Evolutionary conservation across 2,113 vertebrate species (phyloP), one percentile per base, ranked within the genome.

Genomic region (Maccullochella peelii): DNA sequence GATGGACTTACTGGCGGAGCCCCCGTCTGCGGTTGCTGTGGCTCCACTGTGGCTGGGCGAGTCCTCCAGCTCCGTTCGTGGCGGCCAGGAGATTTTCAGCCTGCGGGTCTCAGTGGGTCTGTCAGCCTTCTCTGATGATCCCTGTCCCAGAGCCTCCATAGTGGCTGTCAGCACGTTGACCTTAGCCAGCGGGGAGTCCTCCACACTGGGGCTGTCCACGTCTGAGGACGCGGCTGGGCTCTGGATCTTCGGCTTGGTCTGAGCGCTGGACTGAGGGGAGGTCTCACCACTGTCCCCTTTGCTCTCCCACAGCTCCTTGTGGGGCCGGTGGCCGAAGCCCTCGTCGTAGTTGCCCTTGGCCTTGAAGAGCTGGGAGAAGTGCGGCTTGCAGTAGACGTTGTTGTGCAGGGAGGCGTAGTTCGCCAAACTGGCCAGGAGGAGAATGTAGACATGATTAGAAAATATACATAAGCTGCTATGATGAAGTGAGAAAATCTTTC

Each of bases 331-430:
- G 15, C 98, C 98, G 85, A 99, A 99, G 74, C 98, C 98, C 94
- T 99, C 98, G n/a, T 99, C 98, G 0, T 99, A 99, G 89, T 99
- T 99, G 36, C 98, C 98, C 85, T 99, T 99, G 81, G 98, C 95
- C 91, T 99, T 99, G 93, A 99, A 99, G 71, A 99, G 97, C 82
- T 99, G 98, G 91, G 94, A 97, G 94, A 97, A 99, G 92, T 99
- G 98, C 40, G 98, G 97, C 88, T 99, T 99, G 95, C 98, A 99
- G 93, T 99, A 99, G 81, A 99, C 97, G 78, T 91, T 97, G 52
- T 96, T 97, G 78, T 97, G 97, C 80, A 99, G 93, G 49, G 98
- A 99, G 1, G 98, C 98, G 0, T 98, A 99, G 3, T 96, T 99
- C 12, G 91, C 96, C 79, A 99, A 92, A 87, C 98, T 99, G 71